Evolutionary conservation across 2,888 invertebrate genomes (phyloP).

Genomic region (Meteorus cinctellus): DNA sequence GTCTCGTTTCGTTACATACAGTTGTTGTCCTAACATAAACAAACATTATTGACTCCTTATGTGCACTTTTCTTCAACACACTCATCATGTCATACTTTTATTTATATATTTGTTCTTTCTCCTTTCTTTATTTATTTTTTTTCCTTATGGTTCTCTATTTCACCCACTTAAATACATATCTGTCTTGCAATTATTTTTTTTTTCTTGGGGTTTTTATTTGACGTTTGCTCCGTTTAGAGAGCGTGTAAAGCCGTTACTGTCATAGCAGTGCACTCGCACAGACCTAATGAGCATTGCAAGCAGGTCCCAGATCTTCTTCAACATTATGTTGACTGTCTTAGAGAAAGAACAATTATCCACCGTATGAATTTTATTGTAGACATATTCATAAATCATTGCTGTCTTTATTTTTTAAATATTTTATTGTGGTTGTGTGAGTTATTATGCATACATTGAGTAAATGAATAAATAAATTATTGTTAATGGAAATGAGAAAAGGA

Average conservation of each 20-base stretch:
- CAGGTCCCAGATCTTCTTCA: constrained; percentile 25
- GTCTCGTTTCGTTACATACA: constrained; percentile 38
- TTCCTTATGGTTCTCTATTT: constrained; percentile 10
- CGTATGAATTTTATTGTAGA: constrained; percentile 1
- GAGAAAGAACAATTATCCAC: constrained; percentile 43
- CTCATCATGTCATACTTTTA: background rate
- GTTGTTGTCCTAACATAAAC: constrained; percentile 16
- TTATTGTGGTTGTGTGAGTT: constrained; percentile 1
- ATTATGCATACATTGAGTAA: constrained; percentile 1
- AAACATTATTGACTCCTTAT: constrained; percentile 21
- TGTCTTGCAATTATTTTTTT: background rate
- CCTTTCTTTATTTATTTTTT: constrained; percentile 19
- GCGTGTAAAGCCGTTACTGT: constrained; percentile 34
- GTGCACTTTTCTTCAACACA: constrained; percentile 32
- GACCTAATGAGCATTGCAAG: constrained; percentile 30
- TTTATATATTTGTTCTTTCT: constrained; percentile 9
- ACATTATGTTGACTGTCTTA: constrained; percentile 29
- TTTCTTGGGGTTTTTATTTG: background rate
- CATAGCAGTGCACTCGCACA: background rate
- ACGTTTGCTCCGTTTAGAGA: background rate
- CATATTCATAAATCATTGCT: background rate
- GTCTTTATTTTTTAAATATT: constrained; percentile 4
- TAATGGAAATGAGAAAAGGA: background rate
- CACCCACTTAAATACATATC: constrained; percentile 11
- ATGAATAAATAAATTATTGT: constrained; percentile 4